phyloP scores from a whole-genome alignment of 2,888 invertebrate species.

The Stramonita haemastoma region DNA sequence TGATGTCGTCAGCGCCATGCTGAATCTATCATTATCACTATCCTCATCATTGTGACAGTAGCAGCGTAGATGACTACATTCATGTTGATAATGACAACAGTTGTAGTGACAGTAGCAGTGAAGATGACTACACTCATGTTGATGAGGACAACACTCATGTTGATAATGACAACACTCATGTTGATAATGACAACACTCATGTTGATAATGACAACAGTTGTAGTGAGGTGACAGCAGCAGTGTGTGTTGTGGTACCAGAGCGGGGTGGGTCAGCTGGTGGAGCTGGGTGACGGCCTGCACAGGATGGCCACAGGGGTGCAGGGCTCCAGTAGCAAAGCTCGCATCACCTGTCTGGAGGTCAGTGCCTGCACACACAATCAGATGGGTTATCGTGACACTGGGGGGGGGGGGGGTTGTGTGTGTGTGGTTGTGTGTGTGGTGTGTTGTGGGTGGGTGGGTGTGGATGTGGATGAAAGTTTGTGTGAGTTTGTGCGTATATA shows the following conservation, averaged over 20 bases:
- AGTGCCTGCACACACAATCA: not conserved
- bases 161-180: no score
- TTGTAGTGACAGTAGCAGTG: no score
- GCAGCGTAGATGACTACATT: no score
- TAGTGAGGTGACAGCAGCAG: not conserved
- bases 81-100: no score
- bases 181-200: not conserved
- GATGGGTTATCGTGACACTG: not conserved
- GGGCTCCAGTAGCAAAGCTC: conserved; percentile 32
- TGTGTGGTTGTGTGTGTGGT: conserved; percentile 29
- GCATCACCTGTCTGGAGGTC: conserved; percentile 39
- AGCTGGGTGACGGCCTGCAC: conserved; percentile 22
- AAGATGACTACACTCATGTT: no score
- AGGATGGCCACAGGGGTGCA: conserved; percentile 25
- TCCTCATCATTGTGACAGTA: no score
- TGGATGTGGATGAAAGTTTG: not conserved
- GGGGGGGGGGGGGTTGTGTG: not conserved
- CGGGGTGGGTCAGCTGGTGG: conserved; percentile 27
- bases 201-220: no score
- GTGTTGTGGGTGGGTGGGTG: conserved; percentile 3
- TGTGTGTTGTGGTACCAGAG: not conserved
- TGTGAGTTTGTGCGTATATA: not conserved
- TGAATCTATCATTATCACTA: no score
- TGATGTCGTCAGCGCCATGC: no score
- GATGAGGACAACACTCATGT: no score